phyloP scores from a whole-genome alignment of 2,888 invertebrate species.

The Nomada fucata region DNA sequence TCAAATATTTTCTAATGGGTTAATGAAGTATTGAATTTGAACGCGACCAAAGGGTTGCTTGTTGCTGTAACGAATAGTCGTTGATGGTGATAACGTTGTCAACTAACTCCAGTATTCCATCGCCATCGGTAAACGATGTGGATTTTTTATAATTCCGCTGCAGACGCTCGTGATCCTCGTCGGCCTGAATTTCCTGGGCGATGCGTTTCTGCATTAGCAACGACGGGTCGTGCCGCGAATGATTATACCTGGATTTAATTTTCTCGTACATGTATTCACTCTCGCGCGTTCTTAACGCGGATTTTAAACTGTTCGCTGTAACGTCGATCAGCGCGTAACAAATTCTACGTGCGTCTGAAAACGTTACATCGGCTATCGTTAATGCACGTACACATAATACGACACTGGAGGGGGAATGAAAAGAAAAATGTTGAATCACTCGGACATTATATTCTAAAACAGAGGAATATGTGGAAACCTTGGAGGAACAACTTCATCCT shows the following conservation, averaged over 20 bases:
- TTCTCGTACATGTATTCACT: conserved; percentile 29
- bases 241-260: conserved; percentile 26
- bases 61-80: no score
- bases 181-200: background rate
- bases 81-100: background rate
- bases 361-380: background rate
- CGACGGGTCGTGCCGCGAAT: conserved; percentile 21
- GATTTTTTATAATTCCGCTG: conserved; percentile 3
- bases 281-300: conserved; percentile 54
- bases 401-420: no score
- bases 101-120: conserved; percentile 33
- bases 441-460: no score
- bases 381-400: no score
- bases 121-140: background rate
- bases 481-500: background rate
- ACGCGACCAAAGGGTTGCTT: no score
- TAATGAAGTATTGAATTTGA: background rate
- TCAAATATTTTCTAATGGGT: background rate
- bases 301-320: conserved; percentile 74
- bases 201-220: conserved; percentile 10
- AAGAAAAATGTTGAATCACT: no score
- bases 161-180: background rate
- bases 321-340: conserved; percentile 75
- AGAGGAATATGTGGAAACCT: no score
- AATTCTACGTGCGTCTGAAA: conserved; percentile 72